Conservation (phyloP, 1,140 invertebrate species). For the Trichogramma pretiosum region DNA sequence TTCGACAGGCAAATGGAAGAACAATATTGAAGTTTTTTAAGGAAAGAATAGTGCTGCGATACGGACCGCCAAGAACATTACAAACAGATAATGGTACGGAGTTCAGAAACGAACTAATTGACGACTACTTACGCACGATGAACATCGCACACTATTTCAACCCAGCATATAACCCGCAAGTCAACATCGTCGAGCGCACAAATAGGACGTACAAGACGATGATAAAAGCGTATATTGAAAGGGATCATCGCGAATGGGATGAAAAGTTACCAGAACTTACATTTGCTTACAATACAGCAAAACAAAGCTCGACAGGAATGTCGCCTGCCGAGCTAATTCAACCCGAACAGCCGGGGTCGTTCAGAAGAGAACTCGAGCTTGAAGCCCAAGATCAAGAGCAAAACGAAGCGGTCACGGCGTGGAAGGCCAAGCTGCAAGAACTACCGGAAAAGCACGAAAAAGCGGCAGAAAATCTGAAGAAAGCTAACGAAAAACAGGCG, state of each 20-base stretch:
- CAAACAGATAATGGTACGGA: not conserved
- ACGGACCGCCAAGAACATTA: not conserved
- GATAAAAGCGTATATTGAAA: too few relatives aligned
- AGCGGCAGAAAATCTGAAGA: not conserved
- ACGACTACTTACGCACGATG: constrained; percentile 12
- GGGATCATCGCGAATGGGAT: constrained; percentile 4
- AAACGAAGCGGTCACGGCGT: not conserved
- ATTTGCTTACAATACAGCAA: too few relatives aligned
- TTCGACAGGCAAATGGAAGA: not conserved
- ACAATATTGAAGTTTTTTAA: not conserved
- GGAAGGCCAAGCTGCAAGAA: too few relatives aligned
- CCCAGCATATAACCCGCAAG: constrained; percentile 17
- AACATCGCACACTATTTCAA: too few relatives aligned
- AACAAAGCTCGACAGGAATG: too few relatives aligned
- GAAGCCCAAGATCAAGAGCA: not conserved
- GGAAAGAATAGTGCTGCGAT: not conserved
- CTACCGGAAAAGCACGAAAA: not conserved
- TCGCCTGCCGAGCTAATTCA: not conserved
- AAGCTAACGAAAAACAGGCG: not conserved
- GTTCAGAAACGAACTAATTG: not conserved
- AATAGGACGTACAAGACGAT: too few relatives aligned
- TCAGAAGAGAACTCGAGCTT: not conserved
- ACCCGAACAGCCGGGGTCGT: not conserved
- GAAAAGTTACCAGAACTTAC: not conserved
- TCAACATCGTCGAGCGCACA: constrained; percentile 20